A percentile compares a stretch with the other conserved stretches of the same genome.
These are phyloP conservation scores for Manis javanica DNA, from an alignment of 2,797 vertebrate genomes.

Conservation along the genomic window DNA sequence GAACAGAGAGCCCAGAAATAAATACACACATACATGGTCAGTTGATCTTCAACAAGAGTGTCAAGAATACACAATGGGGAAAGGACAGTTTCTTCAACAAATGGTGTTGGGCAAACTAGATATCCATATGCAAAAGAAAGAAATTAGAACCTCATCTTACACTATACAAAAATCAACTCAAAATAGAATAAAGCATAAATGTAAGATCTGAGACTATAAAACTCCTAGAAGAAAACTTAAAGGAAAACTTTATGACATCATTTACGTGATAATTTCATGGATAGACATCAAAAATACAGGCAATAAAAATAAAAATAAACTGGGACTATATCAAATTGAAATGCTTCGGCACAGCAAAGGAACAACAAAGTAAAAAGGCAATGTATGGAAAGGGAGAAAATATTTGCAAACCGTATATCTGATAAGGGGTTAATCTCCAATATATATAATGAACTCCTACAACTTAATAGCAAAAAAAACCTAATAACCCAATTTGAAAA, in stretches of 20 bases:
- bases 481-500: background rate
- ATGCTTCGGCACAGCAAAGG: background rate
- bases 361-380: background rate
- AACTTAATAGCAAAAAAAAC: background rate
- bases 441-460: background rate
- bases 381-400: background rate
- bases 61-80: background rate
- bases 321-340: background rate
- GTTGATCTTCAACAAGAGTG: background rate
- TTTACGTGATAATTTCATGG: background rate
- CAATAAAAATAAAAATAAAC: conserved; percentile 1
- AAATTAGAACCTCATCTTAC: background rate
- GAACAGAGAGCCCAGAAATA: background rate
- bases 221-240: background rate
- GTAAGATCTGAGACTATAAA: background rate
- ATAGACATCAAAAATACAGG: background rate
- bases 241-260: background rate
- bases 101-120: background rate
- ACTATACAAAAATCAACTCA: background rate
- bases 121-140: background rate
- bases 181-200: background rate
- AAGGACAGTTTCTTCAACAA: background rate
- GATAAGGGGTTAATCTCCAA: background rate
- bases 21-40: background rate
- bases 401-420: background rate